Base-by-base conservation (phyloP, 2,797 vertebrate genomes). In the Sciaenops ocellatus region DNA sequence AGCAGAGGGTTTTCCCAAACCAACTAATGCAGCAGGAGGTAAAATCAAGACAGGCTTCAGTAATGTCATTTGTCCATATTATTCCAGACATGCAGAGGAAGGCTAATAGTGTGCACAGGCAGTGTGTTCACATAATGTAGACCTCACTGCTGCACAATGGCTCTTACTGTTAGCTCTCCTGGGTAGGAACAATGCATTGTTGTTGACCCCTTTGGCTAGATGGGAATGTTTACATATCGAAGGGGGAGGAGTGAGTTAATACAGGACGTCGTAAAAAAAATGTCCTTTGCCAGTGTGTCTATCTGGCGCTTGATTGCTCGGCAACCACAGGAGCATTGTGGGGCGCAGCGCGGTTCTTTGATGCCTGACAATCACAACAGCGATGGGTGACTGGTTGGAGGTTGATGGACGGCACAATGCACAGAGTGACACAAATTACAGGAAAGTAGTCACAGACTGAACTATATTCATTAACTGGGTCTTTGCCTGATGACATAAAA, bases 401-500 rank as follows among this genome's bases (percentile, higher is more conserved):
- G 62, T 8, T 57, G 78, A 73, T 62, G 70, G 77, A 84, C 76
- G 78, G 57, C 76, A 89, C 79, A 89, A 86, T 71, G 79, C 69
- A 89, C 88, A 87, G 84, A 88, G 60, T 87, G 90, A 89, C 91
- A 94, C 86, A 93, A 80, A 90, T 86, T 38, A 66, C 60, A 87
- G 69, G 22, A 61, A 50, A 18, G 51, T 11, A 65, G 75, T 48
- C 42, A 76, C 63, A 10, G 66, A 78, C 76, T 84, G 67, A 74
- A 85, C 89, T 83, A 85, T 41, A 90, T 68, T 54, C 48, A 20
- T 62, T 56, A 74, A 70, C 80, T 44, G 30, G 64, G 70, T 56
- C 51, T 80, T 68, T 79, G 79, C 85, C 66, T 63, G 1, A 52
- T 34, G 56, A 80, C 48, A 46, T 26, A 17, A 34, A 1, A 64